phyloP scores from a whole-genome alignment of 2,797 vertebrate genomes.

The Parauchenoglanis ngamensis region DNA sequence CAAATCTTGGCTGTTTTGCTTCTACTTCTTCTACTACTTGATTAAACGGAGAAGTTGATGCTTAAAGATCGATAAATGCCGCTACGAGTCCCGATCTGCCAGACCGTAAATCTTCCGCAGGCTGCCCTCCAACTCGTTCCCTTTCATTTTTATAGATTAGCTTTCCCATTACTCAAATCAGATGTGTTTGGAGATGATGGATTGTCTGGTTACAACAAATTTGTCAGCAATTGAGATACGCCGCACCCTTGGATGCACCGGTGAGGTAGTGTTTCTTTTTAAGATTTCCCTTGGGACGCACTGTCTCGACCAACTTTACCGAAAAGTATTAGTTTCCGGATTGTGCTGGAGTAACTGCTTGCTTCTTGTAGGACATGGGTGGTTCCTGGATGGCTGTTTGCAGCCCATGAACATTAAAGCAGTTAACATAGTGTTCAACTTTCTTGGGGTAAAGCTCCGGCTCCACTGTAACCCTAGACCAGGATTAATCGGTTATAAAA shows the following conservation, averaged over 20 bases:
- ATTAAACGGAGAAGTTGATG: slow-evolving; percentile 69
- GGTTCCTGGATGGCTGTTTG: no score
- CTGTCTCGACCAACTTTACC: slow-evolving; percentile 15
- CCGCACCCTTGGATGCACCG: slow-evolving; percentile 55
- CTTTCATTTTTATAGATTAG: slow-evolving; percentile 75
- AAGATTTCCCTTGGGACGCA: slow-evolving; percentile 18
- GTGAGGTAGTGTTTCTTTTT: slow-evolving; percentile 23
- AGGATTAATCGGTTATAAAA: not conserved
- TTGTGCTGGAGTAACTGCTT: slow-evolving; percentile 24
- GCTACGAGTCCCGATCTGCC: slow-evolving; percentile 59
- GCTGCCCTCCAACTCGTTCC: slow-evolving; percentile 63
- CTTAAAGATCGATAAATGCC: slow-evolving; percentile 72
- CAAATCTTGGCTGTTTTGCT: slow-evolving; percentile 20
- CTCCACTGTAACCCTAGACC: not conserved
- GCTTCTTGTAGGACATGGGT: not conserved
- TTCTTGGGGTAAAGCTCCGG: not conserved
- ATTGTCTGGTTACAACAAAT: slow-evolving; percentile 73
- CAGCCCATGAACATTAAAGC: not conserved
- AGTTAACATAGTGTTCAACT: not conserved
- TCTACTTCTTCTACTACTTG: slow-evolving; percentile 50
- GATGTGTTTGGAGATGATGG: slow-evolving; percentile 73
- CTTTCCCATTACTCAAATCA: slow-evolving; percentile 76
- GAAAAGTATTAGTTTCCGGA: slow-evolving; percentile 26
- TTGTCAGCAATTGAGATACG: slow-evolving; percentile 75
- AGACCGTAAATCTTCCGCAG: slow-evolving; percentile 69